These are phyloP conservation scores for Clarias gariepinus DNA, from an alignment of 2,113 vertebrate genomes.

Conservation along the genomic window DNA sequence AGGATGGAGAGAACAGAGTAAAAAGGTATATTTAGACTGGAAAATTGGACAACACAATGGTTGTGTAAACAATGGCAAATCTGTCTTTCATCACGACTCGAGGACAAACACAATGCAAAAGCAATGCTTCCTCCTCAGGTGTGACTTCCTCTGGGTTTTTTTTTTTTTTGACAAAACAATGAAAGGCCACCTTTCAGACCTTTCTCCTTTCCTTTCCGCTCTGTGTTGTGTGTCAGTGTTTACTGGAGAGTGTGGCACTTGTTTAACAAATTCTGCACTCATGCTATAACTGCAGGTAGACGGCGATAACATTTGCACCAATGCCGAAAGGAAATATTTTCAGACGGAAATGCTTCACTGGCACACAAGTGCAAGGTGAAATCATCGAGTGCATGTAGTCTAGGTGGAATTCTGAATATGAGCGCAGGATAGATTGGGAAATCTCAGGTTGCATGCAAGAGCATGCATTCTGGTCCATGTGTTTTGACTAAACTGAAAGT, in stretches of 20 bases:
- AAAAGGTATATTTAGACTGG: neutral
- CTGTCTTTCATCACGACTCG: slow-evolving; percentile 12
- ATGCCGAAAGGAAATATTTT: neutral
- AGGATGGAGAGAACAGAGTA: neutral
- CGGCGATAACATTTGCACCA: neutral
- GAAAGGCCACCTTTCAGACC: neutral
- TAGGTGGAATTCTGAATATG: neutral
- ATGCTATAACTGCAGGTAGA: slow-evolving; percentile 4
- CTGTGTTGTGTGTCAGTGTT: slow-evolving; percentile 9
- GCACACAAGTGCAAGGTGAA: neutral
- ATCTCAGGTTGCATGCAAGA: neutral
- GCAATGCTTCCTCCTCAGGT: slow-evolving; percentile 11
- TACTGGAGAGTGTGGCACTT: neutral
- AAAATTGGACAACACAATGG: neutral
- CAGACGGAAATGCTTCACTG: neutral
- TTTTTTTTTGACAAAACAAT: slow-evolving; percentile 34
- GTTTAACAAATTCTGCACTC: slow-evolving; percentile 47
- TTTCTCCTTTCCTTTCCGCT: neutral
- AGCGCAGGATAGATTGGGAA: neutral
- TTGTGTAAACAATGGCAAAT: neutral
- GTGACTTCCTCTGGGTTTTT: slow-evolving; percentile 29
- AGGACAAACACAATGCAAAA: neutral
- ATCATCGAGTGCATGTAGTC: neutral
- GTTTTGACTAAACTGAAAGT: neutral
- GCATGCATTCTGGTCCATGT: neutral